Evolutionary conservation across 2,113 vertebrate genomes (phyloP).

Genomic region (Sinocyclocheilus maitianheensis): DNA sequence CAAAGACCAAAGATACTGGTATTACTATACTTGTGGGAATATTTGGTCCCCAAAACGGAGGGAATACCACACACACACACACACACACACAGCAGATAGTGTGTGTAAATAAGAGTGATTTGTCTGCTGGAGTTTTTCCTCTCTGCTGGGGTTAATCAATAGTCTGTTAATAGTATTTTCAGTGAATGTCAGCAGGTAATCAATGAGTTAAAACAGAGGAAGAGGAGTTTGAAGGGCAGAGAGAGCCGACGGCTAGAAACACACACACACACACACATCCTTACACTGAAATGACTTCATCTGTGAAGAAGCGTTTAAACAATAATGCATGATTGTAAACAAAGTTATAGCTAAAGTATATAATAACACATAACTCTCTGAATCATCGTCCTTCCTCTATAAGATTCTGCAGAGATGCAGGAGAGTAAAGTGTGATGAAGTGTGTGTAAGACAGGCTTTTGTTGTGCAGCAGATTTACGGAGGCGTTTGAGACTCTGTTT

Average conservation of each 20-base stretch:
- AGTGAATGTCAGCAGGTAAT: conserved; percentile 45
- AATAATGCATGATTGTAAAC: background rate
- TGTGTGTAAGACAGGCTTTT: background rate
- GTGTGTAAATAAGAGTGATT: conserved; percentile 58
- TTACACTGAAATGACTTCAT: background rate
- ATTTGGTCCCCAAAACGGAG: background rate
- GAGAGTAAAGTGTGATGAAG: background rate
- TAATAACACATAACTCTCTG: background rate
- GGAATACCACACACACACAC: background rate
- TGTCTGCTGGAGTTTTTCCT: conserved; percentile 50
- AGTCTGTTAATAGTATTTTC: conserved; percentile 73
- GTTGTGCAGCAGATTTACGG: background rate
- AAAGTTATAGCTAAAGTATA: background rate
- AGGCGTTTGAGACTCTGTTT: background rate
- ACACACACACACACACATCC: background rate
- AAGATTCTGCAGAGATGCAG: background rate
- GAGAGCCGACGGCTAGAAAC: background rate
- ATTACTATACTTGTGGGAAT: background rate
- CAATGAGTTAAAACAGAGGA: conserved; percentile 55
- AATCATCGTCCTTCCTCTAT: background rate
- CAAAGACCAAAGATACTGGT: background rate
- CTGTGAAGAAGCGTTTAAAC: background rate
- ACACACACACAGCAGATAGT: conserved; percentile 21
- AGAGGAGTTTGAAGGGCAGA: conserved; percentile 45
- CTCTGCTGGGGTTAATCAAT: conserved; percentile 65